These are phyloP conservation scores for Eriosoma lanigerum DNA, from an alignment of 1,140 invertebrate species.

Conservation along the genomic window DNA sequence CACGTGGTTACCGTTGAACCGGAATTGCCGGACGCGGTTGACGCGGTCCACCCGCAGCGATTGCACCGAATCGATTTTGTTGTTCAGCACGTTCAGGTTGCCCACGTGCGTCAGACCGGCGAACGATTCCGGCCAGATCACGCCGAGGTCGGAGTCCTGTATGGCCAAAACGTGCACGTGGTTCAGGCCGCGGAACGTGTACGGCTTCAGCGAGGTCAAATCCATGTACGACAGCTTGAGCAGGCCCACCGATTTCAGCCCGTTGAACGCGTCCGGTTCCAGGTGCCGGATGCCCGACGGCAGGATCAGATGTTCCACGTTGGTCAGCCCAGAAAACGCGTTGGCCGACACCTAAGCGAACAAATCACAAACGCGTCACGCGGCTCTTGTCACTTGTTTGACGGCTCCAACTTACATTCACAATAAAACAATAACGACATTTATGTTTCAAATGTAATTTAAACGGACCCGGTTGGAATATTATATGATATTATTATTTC, in stretches of 20 bases:
- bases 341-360: conserved; percentile 58
- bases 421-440: no score
- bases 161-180: conserved; percentile 73
- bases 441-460: no score
- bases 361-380: neutral
- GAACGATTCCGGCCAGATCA: conserved; percentile 72
- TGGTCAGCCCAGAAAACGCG: conserved; percentile 77
- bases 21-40: conserved; percentile 68
- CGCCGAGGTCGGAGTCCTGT: conserved; percentile 77
- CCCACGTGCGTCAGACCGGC: conserved; percentile 69
- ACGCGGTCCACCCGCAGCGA: conserved; percentile 69
- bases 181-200: conserved; percentile 74
- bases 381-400: no score
- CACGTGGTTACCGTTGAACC: conserved; percentile 78
- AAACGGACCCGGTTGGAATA: no score
- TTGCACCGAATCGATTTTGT: conserved; percentile 79
- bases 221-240: conserved; percentile 82
- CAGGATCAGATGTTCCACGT: conserved; percentile 73
- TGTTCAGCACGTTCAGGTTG: conserved; percentile 73
- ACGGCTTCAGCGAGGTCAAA: conserved; percentile 66
- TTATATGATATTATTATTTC: no score
- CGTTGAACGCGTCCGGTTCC: conserved; percentile 76
- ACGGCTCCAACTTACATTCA: no score
- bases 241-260: conserved; percentile 74
- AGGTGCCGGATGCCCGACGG: conserved; percentile 74